These are phyloP conservation scores for Glaucopsyche alexis DNA, from an alignment of 2,888 invertebrate species.

Conservation along the genomic window DNA sequence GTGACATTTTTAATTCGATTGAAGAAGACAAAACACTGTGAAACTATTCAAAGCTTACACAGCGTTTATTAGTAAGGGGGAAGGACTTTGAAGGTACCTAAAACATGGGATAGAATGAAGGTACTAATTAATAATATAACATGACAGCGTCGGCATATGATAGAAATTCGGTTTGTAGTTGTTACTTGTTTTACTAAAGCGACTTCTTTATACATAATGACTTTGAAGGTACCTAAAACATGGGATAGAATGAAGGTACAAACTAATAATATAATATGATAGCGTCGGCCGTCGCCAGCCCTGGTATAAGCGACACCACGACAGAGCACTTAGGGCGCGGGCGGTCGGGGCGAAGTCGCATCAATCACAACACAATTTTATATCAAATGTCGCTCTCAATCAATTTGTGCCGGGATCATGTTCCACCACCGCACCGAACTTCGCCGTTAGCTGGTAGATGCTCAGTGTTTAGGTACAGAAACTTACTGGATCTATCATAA, in stretches of 20 bases:
- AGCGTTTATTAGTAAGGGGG: no score
- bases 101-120: no score
- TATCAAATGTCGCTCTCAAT: slow-evolving; percentile 80
- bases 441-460: slow-evolving; percentile 32
- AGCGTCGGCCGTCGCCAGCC: slow-evolving; percentile 36
- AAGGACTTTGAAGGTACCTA: no score
- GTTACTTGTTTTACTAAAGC: not conserved
- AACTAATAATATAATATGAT: not conserved
- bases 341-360: slow-evolving; percentile 65
- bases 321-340: slow-evolving; percentile 70
- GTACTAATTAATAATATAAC: no score
- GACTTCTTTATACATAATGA: not conserved
- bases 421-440: slow-evolving; percentile 46
- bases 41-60: no score
- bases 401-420: slow-evolving; percentile 76
- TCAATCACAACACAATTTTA: slow-evolving; percentile 80
- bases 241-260: not conserved
- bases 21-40: no score
- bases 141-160: no score
- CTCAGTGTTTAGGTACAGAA: slow-evolving; percentile 37
- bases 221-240: not conserved
- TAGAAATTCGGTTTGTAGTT: not conserved
- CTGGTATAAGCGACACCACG: slow-evolving; percentile 59
- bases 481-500: slow-evolving; percentile 12
- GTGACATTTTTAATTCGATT: no score